A percentile compares a stretch with the other conserved stretches of the same genome.
Conservation (phyloP, 2,797 vertebrate species). For the Siniperca obscura region DNA sequence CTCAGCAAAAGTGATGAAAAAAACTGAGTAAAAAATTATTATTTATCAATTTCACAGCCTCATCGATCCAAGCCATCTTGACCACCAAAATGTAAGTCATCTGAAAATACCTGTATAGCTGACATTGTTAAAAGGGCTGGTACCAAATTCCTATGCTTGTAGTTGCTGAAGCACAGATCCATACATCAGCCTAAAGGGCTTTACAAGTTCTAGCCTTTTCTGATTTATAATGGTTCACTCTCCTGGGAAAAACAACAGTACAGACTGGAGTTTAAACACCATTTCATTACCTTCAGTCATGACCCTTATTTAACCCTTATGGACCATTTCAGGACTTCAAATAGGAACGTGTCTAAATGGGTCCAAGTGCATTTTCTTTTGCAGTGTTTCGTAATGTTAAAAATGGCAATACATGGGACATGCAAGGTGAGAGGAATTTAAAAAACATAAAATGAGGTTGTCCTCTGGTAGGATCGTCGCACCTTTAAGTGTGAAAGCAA, state of each 20-base stretch:
- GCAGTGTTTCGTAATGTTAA: background rate
- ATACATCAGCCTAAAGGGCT: conserved; percentile 22
- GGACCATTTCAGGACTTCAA: conserved; percentile 5
- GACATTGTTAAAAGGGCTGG: background rate
- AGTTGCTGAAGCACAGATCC: background rate
- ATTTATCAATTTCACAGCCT: conserved; percentile 2
- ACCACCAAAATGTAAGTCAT: background rate
- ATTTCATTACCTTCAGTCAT: conserved; percentile 11
- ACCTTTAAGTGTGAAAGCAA: conserved; percentile 51
- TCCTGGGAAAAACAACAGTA: conserved; percentile 4
- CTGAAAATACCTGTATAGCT: background rate
- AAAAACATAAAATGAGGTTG: conserved; percentile 40
- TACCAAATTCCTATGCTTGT: background rate
- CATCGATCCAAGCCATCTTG: background rate
- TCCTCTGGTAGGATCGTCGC: conserved; percentile 44
- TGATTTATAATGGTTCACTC: background rate
- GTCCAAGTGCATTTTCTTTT: background rate
- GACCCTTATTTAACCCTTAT: background rate
- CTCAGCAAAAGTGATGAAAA: background rate
- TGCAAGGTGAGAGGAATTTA: conserved; percentile 38
- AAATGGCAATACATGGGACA: conserved; percentile 35
- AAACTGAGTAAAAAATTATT: background rate
- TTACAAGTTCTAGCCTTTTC: conserved; percentile 12
- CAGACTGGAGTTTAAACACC: background rate
- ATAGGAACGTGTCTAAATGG: background rate